phyloP scores from a whole-genome alignment of 2,888 invertebrate genomes.

The Hirtodrosophila histrioides region DNA sequence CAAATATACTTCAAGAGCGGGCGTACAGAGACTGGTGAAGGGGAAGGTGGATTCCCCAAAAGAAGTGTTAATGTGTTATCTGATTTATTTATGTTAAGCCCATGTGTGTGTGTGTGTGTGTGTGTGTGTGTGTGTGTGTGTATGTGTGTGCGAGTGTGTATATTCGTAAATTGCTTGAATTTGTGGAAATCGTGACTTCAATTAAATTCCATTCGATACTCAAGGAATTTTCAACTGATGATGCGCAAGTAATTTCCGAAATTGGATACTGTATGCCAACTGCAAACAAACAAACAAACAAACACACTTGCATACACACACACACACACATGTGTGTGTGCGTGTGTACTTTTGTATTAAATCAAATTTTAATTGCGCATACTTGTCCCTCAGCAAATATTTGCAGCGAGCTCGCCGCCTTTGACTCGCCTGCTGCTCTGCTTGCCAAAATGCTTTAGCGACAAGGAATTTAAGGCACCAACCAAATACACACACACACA shows the following conservation, averaged over 20 bases:
- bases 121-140: constrained; percentile 7
- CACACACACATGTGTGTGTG: constrained; percentile 33
- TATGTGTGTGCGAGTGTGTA: constrained; percentile 14
- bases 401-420: constrained; percentile 77
- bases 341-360: constrained; percentile 69
- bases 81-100: constrained; percentile 74
- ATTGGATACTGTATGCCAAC: constrained; percentile 81
- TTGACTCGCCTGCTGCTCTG: constrained; percentile 63
- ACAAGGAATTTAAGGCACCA: constrained; percentile 70
- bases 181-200: constrained; percentile 83
- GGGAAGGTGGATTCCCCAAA: constrained; percentile 30
- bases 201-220: constrained; percentile 85
- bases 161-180: constrained; percentile 71
- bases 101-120: constrained; percentile 28
- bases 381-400: constrained; percentile 82
- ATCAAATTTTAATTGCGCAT: constrained; percentile 83
- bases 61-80: constrained; percentile 78
- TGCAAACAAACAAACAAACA: constrained; percentile 62
- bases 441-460: constrained; percentile 66
- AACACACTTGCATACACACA: constrained; percentile 25
- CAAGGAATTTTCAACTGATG: constrained; percentile 81
- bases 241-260: constrained; percentile 82
- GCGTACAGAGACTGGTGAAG: no score
- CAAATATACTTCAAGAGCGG: constrained; percentile 33
- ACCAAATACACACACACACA: constrained; percentile 18